Base-by-base conservation (phyloP, 23 tunicate genomes). In the Trididemnum miniatum region DNA sequence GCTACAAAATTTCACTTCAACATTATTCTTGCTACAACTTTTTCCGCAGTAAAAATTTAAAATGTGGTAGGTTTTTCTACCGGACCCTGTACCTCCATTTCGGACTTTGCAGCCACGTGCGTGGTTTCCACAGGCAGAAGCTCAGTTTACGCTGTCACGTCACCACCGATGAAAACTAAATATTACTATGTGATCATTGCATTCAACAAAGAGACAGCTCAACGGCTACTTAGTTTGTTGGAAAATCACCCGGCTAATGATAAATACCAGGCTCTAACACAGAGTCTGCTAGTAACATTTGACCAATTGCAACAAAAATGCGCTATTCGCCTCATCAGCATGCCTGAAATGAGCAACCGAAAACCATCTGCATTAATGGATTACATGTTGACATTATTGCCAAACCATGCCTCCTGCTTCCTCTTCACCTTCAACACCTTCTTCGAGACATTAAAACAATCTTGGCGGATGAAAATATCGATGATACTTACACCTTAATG, bases 331-430 rank as follows among this genome's bases (percentile, higher is more conserved):
- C 71, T 79, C 5, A 25, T 79, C 5, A 79, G 35, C 35, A 34
- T 59, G 71, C 83, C 83, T 59, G 66, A 54, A 15, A 33, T 79
- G 1, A 71, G 83, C 34, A 71, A 79, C 51, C 39, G 63, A 7
- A 79, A 79, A 34, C 83, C 83, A 24, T 32, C 83, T 2, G 72
- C 49, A 25, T 62, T 59, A 28, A 79, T 79, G 71, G 72, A 79
- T 35, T 71, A 79, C 2, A 79, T 79, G 83, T 71, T 79, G 2
- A 1, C 71, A 1, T 30, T 79, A 20, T 34, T 59, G 25, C 44
- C 71, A 3, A 27, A 62, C 26, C 83, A 79, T 31, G 15, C 25
- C n/a, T n/a, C 71, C 0, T 79, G 83, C 31, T 59, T 79, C 2
- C 71, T 79, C 2, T 60, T 62, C 7, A n/a, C 39, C 32, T 59